Conservation (phyloP, 1,140 invertebrate genomes). For the Zaprionus ghesquierei region DNA sequence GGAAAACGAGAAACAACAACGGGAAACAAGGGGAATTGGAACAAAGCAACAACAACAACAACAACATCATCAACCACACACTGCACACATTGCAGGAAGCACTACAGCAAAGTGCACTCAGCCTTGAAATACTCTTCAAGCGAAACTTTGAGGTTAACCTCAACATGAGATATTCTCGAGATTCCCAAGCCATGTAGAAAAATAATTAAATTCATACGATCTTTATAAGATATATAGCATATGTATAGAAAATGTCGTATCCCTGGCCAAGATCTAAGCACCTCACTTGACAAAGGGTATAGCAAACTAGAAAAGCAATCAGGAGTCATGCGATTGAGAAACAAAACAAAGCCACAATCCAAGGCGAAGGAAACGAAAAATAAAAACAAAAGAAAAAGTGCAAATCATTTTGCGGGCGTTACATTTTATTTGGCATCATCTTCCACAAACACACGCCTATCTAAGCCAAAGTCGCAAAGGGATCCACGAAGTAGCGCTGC, state of each 20-base stretch:
- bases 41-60: not conserved
- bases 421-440: conserved; percentile 52
- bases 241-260: not conserved
- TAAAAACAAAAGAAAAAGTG: conserved; percentile 38
- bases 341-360: conserved; percentile 50
- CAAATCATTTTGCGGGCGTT: conserved; percentile 66
- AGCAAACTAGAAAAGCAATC: conserved; percentile 64
- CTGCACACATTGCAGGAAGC: not conserved
- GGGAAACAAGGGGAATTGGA: not conserved
- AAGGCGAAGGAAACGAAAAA: conserved; percentile 3
- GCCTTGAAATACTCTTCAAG: not conserved
- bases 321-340: conserved; percentile 65
- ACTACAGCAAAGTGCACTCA: not conserved
- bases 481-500: not conserved
- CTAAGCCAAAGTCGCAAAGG: conserved; percentile 1
- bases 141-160: not conserved
- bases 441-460: conserved; percentile 11
- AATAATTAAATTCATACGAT: not conserved
- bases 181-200: not conserved
- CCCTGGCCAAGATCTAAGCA: not conserved
- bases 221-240: not conserved
- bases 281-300: not conserved
- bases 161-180: not conserved
- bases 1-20: conserved; percentile 28
- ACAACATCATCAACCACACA: conserved; percentile 30